phyloP scores from a whole-genome alignment of 2,113 vertebrate genomes.

The Bagarius yarrelli region DNA sequence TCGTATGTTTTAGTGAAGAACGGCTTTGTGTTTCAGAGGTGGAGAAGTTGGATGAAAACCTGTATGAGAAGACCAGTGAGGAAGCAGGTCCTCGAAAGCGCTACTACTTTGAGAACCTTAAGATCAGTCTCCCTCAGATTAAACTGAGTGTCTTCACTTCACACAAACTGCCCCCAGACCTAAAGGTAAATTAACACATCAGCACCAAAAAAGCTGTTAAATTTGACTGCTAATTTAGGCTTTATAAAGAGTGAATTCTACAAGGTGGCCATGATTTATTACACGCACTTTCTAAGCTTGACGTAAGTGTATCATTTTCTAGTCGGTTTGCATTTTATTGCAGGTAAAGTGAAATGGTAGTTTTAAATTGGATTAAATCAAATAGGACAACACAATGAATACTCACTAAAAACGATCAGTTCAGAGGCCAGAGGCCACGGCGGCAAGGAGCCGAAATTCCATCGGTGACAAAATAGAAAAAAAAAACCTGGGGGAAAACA shows the following conservation, averaged over 20 bases:
- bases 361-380: too few relatives aligned
- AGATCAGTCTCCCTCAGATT: conserved; percentile 94
- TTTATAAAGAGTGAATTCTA: not conserved
- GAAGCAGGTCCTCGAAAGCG: conserved; percentile 73
- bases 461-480: too few relatives aligned
- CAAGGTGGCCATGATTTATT: not conserved
- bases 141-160: conserved; percentile 96
- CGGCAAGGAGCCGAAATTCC: too few relatives aligned
- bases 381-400: too few relatives aligned
- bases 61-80: conserved; percentile 81
- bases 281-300: conserved; percentile 8
- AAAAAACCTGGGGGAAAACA: too few relatives aligned
- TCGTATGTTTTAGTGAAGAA: not conserved
- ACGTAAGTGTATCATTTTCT: conserved; percentile 21
- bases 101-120: conserved; percentile 98
- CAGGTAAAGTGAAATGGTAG: not conserved
- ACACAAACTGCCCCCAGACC: conserved; percentile 88
- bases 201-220: not conserved
- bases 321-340: not conserved
- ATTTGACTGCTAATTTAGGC: not conserved
- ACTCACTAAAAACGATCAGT: too few relatives aligned
- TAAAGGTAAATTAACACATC: conserved; percentile 77
- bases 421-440: too few relatives aligned
- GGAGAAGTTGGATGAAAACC: conserved; percentile 89
- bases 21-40: conserved; percentile 74